phyloP scores from a whole-genome alignment of 2,797 vertebrate species.

The Eurystomus glaucurus region DNA sequence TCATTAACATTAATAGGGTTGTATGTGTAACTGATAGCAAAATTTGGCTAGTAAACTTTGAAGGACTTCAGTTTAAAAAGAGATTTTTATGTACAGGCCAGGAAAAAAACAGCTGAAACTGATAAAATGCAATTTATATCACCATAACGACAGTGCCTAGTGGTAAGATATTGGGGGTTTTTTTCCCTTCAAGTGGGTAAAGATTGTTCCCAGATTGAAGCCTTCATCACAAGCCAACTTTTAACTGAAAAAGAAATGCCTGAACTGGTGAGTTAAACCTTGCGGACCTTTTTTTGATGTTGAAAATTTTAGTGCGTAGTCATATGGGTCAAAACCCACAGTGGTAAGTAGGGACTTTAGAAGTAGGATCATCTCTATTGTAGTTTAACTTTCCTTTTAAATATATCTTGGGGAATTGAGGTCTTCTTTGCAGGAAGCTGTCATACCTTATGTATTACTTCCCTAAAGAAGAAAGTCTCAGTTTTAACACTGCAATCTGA shows the following conservation, averaged over 20 bases:
- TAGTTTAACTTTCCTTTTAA: not conserved
- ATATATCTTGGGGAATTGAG: not conserved
- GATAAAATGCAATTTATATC: conserved; percentile 71
- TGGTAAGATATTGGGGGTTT: conserved; percentile 27
- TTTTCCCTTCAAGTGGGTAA: conserved; percentile 62
- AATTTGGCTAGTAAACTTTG: conserved; percentile 56
- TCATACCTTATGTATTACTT: rapidly evolving
- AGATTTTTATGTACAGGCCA: conserved; percentile 28
- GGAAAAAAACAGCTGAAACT: conserved; percentile 62
- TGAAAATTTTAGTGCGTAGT: not conserved
- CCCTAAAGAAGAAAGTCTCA: not conserved
- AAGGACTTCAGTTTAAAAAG: conserved; percentile 30
- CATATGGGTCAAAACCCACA: not conserved
- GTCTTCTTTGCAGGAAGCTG: not conserved
- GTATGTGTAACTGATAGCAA: conserved; percentile 55
- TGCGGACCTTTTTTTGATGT: not conserved
- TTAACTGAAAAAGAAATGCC: conserved; percentile 24
- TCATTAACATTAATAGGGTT: conserved; percentile 63
- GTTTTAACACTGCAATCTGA: not conserved
- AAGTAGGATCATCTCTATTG: not conserved
- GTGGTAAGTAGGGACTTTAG: not conserved
- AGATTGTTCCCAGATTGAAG: conserved; percentile 64
- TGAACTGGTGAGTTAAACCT: conserved; percentile 29
- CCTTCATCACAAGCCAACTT: conserved; percentile 47
- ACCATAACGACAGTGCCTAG: conserved; percentile 24